Percentiles rank a stretch among this genome's conserved stretches.
Evolutionary conservation across 2,888 invertebrate species (phyloP).

Genomic region (Conus canariensis): DNA sequence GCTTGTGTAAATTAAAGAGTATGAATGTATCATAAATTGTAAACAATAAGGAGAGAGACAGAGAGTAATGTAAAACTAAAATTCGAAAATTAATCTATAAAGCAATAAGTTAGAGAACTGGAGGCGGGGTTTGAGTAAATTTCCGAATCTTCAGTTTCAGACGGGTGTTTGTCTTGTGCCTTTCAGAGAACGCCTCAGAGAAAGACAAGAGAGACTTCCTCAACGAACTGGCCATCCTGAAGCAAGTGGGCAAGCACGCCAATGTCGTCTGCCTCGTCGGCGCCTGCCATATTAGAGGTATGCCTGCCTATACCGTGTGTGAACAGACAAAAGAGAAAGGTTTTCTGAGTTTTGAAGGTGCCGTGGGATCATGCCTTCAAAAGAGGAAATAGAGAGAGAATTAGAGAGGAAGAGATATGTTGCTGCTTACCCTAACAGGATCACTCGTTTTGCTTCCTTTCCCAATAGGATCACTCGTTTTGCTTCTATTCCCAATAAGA

Average conservation of each 20-base stretch:
- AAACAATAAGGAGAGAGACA: no score
- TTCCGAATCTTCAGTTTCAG: no score
- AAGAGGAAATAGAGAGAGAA: no score
- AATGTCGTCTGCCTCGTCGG: conserved; percentile 73
- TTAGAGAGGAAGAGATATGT: not conserved
- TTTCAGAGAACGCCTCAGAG: conserved; percentile 68
- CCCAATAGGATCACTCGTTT: no score
- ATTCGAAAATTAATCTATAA: not conserved
- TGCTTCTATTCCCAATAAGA: no score
- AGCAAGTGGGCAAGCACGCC: conserved; percentile 69
- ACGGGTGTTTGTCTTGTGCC: not conserved
- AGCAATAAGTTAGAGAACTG: not conserved
- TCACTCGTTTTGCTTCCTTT: no score
- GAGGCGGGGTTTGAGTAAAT: no score
- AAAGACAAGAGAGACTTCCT: conserved; percentile 73
- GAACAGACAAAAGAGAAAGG: no score
- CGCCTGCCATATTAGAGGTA: conserved; percentile 72
- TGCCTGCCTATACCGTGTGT: not conserved
- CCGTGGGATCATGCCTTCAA: no score
- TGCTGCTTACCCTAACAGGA: not conserved
- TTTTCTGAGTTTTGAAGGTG: not conserved
- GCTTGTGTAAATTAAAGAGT: no score
- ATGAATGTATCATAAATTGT: no score
- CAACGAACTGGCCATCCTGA: conserved; percentile 71
- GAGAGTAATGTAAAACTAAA: no score